A percentile compares a stretch with the other conserved stretches of the same genome.
Conservation (phyloP, 2,888 invertebrate species). For the Drepana falcataria region DNA sequence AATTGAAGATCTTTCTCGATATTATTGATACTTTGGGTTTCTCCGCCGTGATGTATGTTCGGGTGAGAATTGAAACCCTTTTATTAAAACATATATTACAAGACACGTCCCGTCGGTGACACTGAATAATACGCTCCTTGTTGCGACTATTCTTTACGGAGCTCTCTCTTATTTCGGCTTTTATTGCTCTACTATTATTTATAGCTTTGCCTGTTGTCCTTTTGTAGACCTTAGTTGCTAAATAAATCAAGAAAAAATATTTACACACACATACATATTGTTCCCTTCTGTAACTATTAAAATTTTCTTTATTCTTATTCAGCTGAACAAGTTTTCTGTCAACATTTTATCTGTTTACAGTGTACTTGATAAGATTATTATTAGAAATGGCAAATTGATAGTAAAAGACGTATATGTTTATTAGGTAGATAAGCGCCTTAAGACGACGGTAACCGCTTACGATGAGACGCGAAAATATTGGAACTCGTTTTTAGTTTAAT, state of each 20-base stretch:
- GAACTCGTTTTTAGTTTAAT: neutral
- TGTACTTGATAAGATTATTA: no score
- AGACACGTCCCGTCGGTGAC: conserved; percentile 68
- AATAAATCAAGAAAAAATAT: conserved; percentile 24
- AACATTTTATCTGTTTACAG: no score
- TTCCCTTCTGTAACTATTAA: no score
- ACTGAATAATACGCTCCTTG: conserved; percentile 74
- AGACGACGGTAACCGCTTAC: no score
- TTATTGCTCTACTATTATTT: conserved; percentile 68
- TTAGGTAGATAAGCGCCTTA: no score
- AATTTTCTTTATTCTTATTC: no score
- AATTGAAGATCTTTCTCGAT: conserved; percentile 71
- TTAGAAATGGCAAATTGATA: no score
- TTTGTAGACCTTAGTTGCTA: conserved; percentile 26
- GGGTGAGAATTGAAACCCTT: conserved; percentile 73
- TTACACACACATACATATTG: no score
- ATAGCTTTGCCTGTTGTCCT: conserved; percentile 42
- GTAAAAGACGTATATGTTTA: no score
- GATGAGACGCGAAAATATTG: no score
- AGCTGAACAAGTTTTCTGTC: no score
- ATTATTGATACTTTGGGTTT: conserved; percentile 72
- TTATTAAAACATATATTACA: conserved; percentile 78
- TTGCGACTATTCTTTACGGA: conserved; percentile 64
- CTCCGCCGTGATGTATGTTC: conserved; percentile 63
- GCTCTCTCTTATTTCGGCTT: conserved; percentile 62